phyloP scores from a whole-genome alignment of 1,140 invertebrate genomes.

The Aphelenchoides besseyi region DNA sequence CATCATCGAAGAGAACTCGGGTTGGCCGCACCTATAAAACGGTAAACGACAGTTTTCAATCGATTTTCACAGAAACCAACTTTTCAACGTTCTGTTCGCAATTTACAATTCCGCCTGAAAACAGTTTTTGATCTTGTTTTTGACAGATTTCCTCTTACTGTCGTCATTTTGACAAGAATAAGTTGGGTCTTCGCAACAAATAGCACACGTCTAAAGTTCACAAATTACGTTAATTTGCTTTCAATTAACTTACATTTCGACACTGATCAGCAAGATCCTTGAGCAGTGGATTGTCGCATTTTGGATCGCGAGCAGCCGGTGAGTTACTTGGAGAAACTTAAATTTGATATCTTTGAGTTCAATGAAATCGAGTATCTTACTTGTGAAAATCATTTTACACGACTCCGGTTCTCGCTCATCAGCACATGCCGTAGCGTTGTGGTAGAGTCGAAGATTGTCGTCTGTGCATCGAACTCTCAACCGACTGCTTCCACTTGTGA shows the following conservation, averaged over 20 bases:
- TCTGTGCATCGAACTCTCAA: constrained; percentile 42
- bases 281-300: constrained; percentile 51
- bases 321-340: not conserved
- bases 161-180: constrained; percentile 52
- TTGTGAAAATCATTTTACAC: constrained; percentile 37
- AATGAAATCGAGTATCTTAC: no score
- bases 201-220: constrained; percentile 52
- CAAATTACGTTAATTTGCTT: no score
- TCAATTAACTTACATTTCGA: no score
- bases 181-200: constrained; percentile 49
- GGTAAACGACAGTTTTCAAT: not conserved
- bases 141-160: no score
- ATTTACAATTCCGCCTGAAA: constrained; percentile 46
- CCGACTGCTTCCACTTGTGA: constrained; percentile 11
- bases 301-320: constrained; percentile 23
- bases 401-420: constrained; percentile 46
- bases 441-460: constrained; percentile 38
- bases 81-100: constrained; percentile 35
- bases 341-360: no score
- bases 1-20: constrained; percentile 48
- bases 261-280: constrained; percentile 51
- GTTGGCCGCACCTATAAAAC: not conserved
- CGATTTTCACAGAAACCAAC: constrained; percentile 21
- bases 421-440: constrained; percentile 41
- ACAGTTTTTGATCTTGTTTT: no score